Evolutionary conservation across 2,113 vertebrate genomes (phyloP).

Genomic region (Tetraodon nigroviridis): DNA sequence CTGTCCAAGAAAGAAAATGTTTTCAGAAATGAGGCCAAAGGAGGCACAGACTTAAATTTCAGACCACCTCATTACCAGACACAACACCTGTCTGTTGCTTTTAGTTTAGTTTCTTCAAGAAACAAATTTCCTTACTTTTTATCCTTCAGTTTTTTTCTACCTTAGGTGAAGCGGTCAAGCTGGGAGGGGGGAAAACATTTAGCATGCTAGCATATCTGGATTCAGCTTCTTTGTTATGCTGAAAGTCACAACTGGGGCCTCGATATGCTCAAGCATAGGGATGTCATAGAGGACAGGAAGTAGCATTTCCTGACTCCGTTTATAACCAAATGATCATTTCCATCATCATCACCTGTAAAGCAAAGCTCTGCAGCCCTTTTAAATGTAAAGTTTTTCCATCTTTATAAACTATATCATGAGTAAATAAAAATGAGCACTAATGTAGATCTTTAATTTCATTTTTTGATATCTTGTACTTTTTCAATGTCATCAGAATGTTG

Average conservation of each 20-base stretch:
- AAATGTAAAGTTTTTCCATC: too few relatives aligned
- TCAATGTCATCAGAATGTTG: not conserved
- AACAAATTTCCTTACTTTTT: constrained; percentile 34
- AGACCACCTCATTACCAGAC: constrained; percentile 56
- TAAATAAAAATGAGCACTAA: too few relatives aligned
- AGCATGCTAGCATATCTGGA: constrained; percentile 28
- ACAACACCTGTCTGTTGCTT: constrained; percentile 41
- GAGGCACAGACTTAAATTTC: constrained; percentile 42
- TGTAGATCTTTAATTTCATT: too few relatives aligned
- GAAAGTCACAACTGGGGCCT: not conserved
- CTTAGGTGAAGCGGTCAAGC: constrained; percentile 22
- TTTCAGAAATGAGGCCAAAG: constrained; percentile 56
- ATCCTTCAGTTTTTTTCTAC: constrained; percentile 30
- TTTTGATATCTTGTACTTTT: too few relatives aligned
- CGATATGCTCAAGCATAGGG: too few relatives aligned
- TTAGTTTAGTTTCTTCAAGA: constrained; percentile 29
- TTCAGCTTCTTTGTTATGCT: constrained; percentile 14
- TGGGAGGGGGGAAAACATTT: constrained; percentile 40
- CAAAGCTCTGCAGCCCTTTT: too few relatives aligned
- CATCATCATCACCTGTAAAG: too few relatives aligned
- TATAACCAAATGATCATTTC: too few relatives aligned
- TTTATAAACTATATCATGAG: too few relatives aligned
- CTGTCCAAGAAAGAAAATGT: constrained; percentile 46
- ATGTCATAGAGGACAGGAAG: too few relatives aligned
- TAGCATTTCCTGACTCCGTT: too few relatives aligned